Conservation (phyloP, 2,113 vertebrate species). For the Brachypodius melanocephalos region DNA sequence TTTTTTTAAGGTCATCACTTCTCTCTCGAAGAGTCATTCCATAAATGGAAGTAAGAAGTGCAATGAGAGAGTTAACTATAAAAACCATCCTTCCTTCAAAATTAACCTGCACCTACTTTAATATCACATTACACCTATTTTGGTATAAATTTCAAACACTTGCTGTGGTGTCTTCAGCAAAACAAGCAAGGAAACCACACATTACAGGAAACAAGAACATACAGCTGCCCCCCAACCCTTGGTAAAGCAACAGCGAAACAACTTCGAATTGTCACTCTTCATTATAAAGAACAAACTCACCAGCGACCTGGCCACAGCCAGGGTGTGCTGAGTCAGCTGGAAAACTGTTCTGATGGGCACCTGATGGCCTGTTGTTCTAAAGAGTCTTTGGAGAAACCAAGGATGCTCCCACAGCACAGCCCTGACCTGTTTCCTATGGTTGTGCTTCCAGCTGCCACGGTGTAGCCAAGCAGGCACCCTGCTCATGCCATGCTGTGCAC, state of each 20-base stretch:
- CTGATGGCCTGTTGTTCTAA: neutral
- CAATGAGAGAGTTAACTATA: neutral
- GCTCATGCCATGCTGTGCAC: accelerated
- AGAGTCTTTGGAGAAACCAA: neutral
- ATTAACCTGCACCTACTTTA: neutral
- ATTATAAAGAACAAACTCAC: neutral
- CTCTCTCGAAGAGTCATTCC: slow-evolving; percentile 10
- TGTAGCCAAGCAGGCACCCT: neutral
- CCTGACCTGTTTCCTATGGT: neutral
- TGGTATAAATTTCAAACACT: neutral
- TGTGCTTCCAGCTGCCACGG: neutral
- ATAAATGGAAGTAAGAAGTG: neutral
- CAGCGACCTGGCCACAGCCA: neutral
- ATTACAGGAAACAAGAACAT: neutral
- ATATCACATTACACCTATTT: neutral
- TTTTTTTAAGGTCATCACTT: slow-evolving; percentile 57
- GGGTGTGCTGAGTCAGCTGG: neutral
- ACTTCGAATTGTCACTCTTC: neutral
- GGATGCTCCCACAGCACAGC: neutral
- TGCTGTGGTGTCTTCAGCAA: neutral
- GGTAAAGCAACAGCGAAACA: accelerated
- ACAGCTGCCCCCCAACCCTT: neutral
- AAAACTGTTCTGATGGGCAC: neutral
- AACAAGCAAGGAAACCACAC: neutral
- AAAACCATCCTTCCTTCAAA: neutral